Base-by-base conservation (phyloP, 2,888 invertebrate genomes). In the Calliphora vomitoria region DNA sequence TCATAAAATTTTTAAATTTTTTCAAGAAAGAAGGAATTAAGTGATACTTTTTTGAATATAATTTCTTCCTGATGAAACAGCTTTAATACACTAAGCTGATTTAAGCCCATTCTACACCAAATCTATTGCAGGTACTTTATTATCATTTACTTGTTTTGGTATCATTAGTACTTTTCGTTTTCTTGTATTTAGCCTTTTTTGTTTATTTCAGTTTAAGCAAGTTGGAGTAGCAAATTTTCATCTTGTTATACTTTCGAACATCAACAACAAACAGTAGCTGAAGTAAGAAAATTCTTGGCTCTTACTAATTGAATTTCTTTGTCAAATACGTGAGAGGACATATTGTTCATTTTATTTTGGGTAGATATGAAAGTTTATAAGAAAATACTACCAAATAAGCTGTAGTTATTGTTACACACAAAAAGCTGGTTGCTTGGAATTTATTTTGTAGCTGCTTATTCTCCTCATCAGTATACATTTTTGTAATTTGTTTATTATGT, bases 261-360 rank as follows among this genome's bases (percentile, higher is more conserved):
- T 10, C 38, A 69, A 64, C 50, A 53, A 47, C 44, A 38, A 72
- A 47, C 72, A 41, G 71, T 15, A 78, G 71, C 78, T 78, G 47
- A 83, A 78, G 58, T 72, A 74, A 60, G 58, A 72, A 86, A 20
- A 53, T 82, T 50, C 82, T 83, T 81, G 86, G 69, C 55, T 83
- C 72, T 81, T 68, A 83, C 86, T 88, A 88, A 88, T 88, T 86
- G 86, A 88, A 86, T 85, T 88, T 88, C 86, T 86, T 83, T 86
- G 86, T 85, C 86, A 86, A 88, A 86, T 88, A 87, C 87, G 87
- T 87, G 87, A 78, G 82, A 82, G 85, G 81, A 85, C 78, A 87
- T 82, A 78, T 78, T 87, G 81, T 68, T 71, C 47, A 55, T 53
- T 74, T 58, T 55, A 47, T 44, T 20, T 25, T 35, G 55, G 35